Evolutionary conservation across 53 echinoderm and acorn worm genomes (phyloP).

Genomic region (Astropecten irregularis): DNA sequence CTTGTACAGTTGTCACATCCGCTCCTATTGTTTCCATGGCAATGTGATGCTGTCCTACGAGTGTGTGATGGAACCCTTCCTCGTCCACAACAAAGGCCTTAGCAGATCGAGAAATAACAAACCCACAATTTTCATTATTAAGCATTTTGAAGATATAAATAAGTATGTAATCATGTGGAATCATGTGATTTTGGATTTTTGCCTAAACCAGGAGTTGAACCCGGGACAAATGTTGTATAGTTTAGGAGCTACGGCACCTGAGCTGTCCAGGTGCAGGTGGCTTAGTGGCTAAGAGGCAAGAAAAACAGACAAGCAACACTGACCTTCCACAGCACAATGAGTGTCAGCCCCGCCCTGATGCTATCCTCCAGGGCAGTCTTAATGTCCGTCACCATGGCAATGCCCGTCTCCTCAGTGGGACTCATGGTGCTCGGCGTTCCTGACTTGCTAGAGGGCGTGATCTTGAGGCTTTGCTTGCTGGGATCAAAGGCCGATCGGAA

Average conservation of each 20-base stretch:
- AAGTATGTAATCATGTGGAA: too few relatives aligned
- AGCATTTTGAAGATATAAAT: too few relatives aligned
- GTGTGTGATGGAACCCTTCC: conserved; percentile 73
- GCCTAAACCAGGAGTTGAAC: neutral
- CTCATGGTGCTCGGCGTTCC: conserved; percentile 61
- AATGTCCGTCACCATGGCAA: conserved; percentile 27
- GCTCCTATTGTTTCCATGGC: conserved; percentile 61
- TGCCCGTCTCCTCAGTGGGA: conserved; percentile 38
- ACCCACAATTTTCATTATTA: neutral
- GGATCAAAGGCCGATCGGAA: conserved; percentile 70
- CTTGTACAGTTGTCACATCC: conserved; percentile 74
- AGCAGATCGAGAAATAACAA: neutral
- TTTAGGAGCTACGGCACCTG: too few relatives aligned
- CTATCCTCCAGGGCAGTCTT: conserved; percentile 35
- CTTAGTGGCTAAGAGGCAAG: too few relatives aligned
- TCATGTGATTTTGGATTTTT: neutral
- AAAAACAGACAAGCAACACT: too few relatives aligned
- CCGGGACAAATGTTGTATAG: too few relatives aligned
- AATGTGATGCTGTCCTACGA: conserved; percentile 90
- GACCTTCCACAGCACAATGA: conserved; percentile 94
- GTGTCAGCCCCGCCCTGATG: conserved; percentile 66
- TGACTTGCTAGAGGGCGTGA: conserved; percentile 22
- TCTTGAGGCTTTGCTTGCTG: conserved; percentile 19
- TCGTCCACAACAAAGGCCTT: conserved; percentile 99
- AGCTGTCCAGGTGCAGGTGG: too few relatives aligned